Conservation (phyloP, 2,888 invertebrate genomes). For the Drosophila fungiperda region DNA sequence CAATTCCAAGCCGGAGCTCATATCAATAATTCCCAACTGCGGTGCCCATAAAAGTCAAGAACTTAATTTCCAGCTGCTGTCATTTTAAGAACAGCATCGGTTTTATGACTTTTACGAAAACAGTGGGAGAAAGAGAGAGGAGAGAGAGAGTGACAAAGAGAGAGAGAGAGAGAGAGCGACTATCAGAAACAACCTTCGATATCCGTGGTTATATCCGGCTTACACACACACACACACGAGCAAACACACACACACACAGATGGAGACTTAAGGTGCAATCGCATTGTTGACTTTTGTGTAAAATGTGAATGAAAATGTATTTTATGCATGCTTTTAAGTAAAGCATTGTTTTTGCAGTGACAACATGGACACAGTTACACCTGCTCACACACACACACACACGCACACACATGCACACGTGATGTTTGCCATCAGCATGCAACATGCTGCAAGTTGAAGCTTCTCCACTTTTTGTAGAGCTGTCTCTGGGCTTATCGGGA, state of each 20-base stretch:
- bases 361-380: conserved; percentile 58
- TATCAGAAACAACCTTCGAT: conserved; percentile 74
- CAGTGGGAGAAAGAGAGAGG: background rate
- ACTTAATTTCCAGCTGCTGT: conserved; percentile 78
- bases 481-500: conserved; percentile 60
- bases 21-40: conserved; percentile 77
- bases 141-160: conserved; percentile 4
- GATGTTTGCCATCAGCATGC: conserved; percentile 61
- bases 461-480: conserved; percentile 24
- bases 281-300: conserved; percentile 78
- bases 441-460: conserved; percentile 53
- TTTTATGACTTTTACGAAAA: conserved; percentile 66
- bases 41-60: conserved; percentile 78
- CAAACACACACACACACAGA: conserved; percentile 20
- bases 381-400: conserved; percentile 44
- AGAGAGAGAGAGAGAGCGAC: conserved; percentile 17
- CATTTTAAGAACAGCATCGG: conserved; percentile 74
- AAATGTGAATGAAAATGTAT: conserved; percentile 77
- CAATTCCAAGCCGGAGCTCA: conserved; percentile 54
- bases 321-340: conserved; percentile 69
- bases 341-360: conserved; percentile 74
- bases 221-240: conserved; percentile 28
- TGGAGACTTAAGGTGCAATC: conserved; percentile 36
- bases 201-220: conserved; percentile 75
- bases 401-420: conserved; percentile 34